These are phyloP conservation scores for Hydrotaea cyrtoneurina DNA, from an alignment of 2,888 invertebrate species.

Conservation along the genomic window DNA sequence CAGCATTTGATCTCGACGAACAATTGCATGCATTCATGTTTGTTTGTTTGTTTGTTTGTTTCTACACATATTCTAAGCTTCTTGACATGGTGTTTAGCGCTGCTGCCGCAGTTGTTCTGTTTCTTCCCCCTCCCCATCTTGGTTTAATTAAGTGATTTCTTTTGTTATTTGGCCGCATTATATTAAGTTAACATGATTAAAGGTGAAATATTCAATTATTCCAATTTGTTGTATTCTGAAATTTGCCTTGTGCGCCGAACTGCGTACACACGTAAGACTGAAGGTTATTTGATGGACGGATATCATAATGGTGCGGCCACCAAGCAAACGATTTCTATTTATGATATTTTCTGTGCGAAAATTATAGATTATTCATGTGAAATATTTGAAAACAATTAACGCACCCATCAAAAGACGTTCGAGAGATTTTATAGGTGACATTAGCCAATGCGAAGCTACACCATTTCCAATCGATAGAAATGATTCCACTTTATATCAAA, in stretches of 20 bases:
- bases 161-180: not conserved
- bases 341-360: no score
- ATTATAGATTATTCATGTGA: no score
- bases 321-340: no score
- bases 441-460: no score
- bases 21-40: no score
- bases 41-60: not conserved
- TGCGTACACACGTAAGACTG: no score
- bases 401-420: no score
- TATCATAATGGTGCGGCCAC: not conserved
- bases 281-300: not conserved
- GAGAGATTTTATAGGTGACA: no score
- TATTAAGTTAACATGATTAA: constrained; percentile 6
- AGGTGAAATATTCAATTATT: constrained; percentile 3
- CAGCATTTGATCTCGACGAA: not conserved
- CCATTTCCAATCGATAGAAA: no score
- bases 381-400: no score
- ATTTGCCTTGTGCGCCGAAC: not conserved
- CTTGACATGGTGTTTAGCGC: not conserved
- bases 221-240: not conserved
- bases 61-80: not conserved
- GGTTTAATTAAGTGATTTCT: constrained; percentile 5
- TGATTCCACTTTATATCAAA: no score
- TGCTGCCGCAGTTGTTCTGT: not conserved
- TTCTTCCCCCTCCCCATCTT: not conserved